phyloP scores from a whole-genome alignment of 2,888 invertebrate species.

The Leptopterna dolabrata region DNA sequence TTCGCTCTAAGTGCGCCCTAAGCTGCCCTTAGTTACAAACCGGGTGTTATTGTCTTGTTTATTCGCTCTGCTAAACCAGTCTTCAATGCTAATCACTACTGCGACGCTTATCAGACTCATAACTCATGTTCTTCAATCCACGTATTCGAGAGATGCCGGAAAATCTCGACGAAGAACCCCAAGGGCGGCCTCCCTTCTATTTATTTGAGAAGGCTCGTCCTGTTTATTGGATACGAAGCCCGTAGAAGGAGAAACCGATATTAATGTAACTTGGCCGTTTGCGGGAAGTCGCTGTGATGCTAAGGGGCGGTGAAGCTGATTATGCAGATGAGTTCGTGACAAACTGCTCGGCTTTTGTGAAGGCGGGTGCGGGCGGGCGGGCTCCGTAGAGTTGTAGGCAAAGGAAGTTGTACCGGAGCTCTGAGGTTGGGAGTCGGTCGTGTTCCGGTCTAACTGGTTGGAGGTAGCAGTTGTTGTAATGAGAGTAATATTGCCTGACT shows the following conservation, averaged over 20 bases:
- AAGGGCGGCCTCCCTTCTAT: neutral
- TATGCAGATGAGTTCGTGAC: conserved; percentile 51
- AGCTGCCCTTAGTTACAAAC: too few relatives aligned
- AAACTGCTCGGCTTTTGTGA: conserved; percentile 28
- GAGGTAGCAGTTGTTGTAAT: neutral
- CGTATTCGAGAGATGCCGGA: neutral
- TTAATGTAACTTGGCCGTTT: conserved; percentile 27
- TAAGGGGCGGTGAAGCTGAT: neutral
- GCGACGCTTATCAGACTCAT: neutral
- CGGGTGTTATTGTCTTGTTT: too few relatives aligned
- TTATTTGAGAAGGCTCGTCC: neutral
- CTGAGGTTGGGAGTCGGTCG: neutral
- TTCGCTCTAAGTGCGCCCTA: too few relatives aligned
- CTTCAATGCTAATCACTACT: too few relatives aligned
- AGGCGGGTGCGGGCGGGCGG: neutral
- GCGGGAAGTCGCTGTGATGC: neutral
- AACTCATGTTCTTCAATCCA: neutral
- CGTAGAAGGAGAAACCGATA: conserved; percentile 8
- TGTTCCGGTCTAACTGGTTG: conserved; percentile 1
- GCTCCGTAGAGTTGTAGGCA: neutral
- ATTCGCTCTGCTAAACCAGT: too few relatives aligned
- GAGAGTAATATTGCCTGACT: neutral
- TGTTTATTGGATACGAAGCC: neutral
- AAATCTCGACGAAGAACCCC: neutral
- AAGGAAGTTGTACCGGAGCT: neutral